Conservation (phyloP, 2,888 invertebrate species). For the Pammene aurita region DNA sequence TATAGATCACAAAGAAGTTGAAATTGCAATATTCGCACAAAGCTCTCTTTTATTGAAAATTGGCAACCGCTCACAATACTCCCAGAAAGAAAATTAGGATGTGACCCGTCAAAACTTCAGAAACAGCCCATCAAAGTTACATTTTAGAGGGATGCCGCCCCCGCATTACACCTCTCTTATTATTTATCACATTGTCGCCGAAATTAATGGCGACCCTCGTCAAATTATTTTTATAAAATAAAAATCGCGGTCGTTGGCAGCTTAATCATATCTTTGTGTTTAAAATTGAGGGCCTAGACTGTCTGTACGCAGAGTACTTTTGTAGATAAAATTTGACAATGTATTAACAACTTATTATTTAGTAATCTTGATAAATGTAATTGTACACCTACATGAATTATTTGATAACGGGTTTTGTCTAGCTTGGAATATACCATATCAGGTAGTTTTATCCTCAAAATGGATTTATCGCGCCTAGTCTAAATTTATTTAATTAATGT, state of each 20-base stretch:
- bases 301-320: conserved; percentile 28
- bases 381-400: not conserved
- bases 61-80: conserved; percentile 64
- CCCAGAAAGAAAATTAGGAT: conserved; percentile 79
- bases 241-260: conserved; percentile 73
- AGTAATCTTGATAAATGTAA: not conserved
- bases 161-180: conserved; percentile 80
- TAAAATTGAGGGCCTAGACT: conserved; percentile 44
- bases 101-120: conserved; percentile 81
- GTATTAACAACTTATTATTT: not conserved
- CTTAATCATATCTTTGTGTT: conserved; percentile 79
- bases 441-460: no score
- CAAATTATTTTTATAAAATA: conserved; percentile 80
- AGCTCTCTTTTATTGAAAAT: conserved; percentile 72
- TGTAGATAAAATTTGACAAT: conserved; percentile 8
- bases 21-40: conserved; percentile 71
- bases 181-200: conserved; percentile 82
- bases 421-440: no score
- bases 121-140: conserved; percentile 72
- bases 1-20: conserved; percentile 48
- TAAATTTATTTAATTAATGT: no score
- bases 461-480: no score
- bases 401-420: no score
- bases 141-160: conserved; percentile 67
- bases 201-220: conserved; percentile 83